Evolutionary conservation across 2,113 vertebrate species (phyloP).

Genomic region (Noturus placidus): DNA sequence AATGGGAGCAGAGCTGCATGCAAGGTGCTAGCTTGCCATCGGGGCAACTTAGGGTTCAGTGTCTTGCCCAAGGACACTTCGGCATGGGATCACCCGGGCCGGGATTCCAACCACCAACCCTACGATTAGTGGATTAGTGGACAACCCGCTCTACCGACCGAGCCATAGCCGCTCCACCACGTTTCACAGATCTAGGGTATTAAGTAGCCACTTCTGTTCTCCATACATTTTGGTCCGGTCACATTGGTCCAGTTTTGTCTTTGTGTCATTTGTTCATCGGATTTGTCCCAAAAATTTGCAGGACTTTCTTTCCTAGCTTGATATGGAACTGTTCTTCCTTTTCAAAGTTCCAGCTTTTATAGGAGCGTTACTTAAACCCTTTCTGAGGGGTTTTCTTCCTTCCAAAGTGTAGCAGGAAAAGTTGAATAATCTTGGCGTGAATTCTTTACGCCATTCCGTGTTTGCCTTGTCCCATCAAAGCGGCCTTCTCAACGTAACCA

Average conservation of each 20-base stretch:
- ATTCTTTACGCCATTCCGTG: too few relatives aligned
- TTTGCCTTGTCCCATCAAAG: neutral
- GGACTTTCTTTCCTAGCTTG: neutral
- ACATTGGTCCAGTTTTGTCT: neutral
- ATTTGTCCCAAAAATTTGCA: neutral
- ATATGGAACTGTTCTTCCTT: neutral
- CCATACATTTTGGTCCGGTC: fast-evolving
- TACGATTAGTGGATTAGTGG: too few relatives aligned
- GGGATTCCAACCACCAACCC: too few relatives aligned
- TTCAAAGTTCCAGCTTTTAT: neutral
- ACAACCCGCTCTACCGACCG: too few relatives aligned
- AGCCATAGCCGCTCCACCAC: too few relatives aligned
- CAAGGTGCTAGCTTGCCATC: too few relatives aligned
- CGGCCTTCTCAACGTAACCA: neutral
- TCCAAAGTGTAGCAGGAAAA: neutral
- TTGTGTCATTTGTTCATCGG: neutral
- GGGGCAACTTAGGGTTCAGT: too few relatives aligned
- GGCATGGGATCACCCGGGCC: too few relatives aligned
- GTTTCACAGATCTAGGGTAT: neutral
- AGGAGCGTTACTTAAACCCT: neutral
- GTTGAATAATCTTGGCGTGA: too few relatives aligned
- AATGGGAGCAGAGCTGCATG: too few relatives aligned
- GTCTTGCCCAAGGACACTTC: too few relatives aligned
- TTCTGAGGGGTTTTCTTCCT: too few relatives aligned
- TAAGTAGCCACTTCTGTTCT: neutral